A percentile compares a stretch with the other conserved stretches of the same genome.
phyloP scores from a whole-genome alignment of 1,140 invertebrate species.

The Meloidogyne chitwoodi region DNA sequence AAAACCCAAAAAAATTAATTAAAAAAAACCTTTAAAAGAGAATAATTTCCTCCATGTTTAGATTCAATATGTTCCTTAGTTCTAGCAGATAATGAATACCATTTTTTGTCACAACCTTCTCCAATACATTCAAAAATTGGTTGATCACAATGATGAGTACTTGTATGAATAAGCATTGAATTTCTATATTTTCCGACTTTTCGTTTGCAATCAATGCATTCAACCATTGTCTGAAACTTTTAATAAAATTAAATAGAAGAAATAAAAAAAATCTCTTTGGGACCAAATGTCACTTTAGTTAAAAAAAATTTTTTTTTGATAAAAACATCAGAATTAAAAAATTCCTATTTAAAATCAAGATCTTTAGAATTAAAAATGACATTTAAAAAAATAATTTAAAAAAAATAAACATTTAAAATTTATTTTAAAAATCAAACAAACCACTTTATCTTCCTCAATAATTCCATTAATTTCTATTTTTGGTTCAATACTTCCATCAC shows the following conservation, averaged over 20 bases:
- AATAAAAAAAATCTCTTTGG: background rate
- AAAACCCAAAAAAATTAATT: background rate
- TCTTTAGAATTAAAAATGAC: too few relatives aligned
- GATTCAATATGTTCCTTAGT: slow-evolving; percentile 27
- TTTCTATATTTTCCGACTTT: slow-evolving; percentile 29
- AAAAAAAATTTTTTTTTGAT: too few relatives aligned
- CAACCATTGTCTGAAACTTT: slow-evolving; percentile 27
- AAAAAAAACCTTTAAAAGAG: slow-evolving; percentile 24
- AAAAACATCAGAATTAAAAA: too few relatives aligned
- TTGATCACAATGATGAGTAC: slow-evolving; percentile 30
- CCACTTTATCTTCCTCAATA: background rate
- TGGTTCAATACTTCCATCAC: background rate
- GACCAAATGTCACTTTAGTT: background rate
- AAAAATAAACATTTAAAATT: background rate
- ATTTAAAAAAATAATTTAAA: background rate
- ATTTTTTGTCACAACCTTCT: slow-evolving; percentile 24
- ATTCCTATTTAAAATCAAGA: too few relatives aligned
- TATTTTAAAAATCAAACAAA: background rate
- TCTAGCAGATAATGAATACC: slow-evolving; percentile 30
- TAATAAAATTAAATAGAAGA: background rate
- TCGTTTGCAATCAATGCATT: slow-evolving; percentile 20
- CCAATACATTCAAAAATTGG: slow-evolving; percentile 30
- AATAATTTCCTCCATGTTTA: slow-evolving; percentile 17
- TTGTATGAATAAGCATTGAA: slow-evolving; percentile 29
- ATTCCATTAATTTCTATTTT: background rate